Percentiles rank a stretch among this genome's conserved stretches.
These are phyloP conservation scores for Epinephelus malabaricus DNA, from an alignment of 2,797 vertebrate genomes.

Conservation along the genomic window DNA sequence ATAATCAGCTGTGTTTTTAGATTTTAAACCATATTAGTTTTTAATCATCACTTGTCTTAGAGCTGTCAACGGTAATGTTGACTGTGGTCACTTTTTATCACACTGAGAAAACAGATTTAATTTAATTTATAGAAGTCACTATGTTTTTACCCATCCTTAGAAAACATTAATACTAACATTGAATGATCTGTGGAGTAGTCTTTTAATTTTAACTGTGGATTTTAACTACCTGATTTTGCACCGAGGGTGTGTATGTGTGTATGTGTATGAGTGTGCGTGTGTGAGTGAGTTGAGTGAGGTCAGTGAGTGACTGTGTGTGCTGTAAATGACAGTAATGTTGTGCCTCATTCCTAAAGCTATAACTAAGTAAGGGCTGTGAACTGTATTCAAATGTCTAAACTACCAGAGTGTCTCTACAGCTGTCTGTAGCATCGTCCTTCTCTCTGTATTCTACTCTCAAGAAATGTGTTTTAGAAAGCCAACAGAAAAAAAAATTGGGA, in stretches of 20 bases:
- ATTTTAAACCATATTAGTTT: slow-evolving; percentile 44
- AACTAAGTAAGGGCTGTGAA: slow-evolving; percentile 59
- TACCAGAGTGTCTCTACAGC: slow-evolving; percentile 11
- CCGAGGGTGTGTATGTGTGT: background rate
- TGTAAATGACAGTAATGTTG: slow-evolving; percentile 48
- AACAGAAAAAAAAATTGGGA: slow-evolving; percentile 20
- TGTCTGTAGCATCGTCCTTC: background rate
- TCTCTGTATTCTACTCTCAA: background rate
- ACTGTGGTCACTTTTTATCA: slow-evolving; percentile 44
- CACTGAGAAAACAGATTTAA: slow-evolving; percentile 2
- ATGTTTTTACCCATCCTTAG: slow-evolving; percentile 36
- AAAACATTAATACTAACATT: background rate
- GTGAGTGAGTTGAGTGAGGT: background rate
- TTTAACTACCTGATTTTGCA: slow-evolving; percentile 64
- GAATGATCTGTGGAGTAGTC: slow-evolving; percentile 42
- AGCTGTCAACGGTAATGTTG: slow-evolving; percentile 10
- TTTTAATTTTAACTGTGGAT: slow-evolving; percentile 52
- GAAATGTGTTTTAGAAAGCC: slow-evolving; percentile 15
- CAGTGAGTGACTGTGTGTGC: slow-evolving; percentile 9
- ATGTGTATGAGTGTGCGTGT: background rate
- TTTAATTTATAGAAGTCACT: slow-evolving; percentile 25
- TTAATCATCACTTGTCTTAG: slow-evolving; percentile 19
- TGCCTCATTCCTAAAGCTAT: slow-evolving; percentile 69
- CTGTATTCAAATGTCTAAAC: slow-evolving; percentile 1
- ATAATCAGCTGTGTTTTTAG: slow-evolving; percentile 40